These are phyloP conservation scores for Eudyptes chrysolophus DNA, from an alignment of 2,113 vertebrate species.

Conservation along the genomic window DNA sequence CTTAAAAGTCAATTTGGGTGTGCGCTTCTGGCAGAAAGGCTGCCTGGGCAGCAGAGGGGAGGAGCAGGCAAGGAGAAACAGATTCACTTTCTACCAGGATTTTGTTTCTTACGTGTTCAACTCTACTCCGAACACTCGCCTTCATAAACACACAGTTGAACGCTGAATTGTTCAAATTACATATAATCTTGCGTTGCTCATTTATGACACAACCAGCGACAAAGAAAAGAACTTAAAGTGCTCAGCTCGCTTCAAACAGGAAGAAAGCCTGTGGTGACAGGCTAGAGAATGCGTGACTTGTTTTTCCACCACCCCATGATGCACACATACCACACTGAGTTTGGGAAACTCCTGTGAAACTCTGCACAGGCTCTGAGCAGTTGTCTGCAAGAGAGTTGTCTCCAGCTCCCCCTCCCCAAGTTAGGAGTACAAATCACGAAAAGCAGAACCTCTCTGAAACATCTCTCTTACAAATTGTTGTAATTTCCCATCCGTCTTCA, in stretches of 20 bases:
- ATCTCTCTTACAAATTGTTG: slow-evolving; percentile 17
- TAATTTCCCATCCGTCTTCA: slow-evolving; percentile 43
- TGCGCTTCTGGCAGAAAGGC: not conserved
- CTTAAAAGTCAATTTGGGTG: not conserved
- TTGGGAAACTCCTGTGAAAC: not conserved
- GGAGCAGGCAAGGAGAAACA: not conserved
- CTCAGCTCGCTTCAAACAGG: not conserved
- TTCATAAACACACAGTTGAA: not conserved
- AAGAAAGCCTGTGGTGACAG: not conserved
- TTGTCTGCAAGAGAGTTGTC: not conserved
- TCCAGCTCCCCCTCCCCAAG: not conserved
- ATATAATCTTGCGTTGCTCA: not conserved
- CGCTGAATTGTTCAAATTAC: not conserved
- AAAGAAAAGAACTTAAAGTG: not conserved
- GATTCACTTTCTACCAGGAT: not conserved
- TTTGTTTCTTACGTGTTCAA: not conserved
- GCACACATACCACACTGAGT: not conserved
- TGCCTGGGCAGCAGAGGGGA: not conserved
- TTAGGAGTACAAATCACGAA: not conserved
- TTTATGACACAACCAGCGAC: not conserved
- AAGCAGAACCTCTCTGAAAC: slow-evolving; percentile 12
- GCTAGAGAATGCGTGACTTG: not conserved
- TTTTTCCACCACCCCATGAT: not conserved
- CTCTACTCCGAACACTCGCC: accelerated
- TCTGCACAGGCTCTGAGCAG: not conserved